Base-by-base conservation (phyloP, 2,888 invertebrate species). In the Oegoconia quadripuncta region DNA sequence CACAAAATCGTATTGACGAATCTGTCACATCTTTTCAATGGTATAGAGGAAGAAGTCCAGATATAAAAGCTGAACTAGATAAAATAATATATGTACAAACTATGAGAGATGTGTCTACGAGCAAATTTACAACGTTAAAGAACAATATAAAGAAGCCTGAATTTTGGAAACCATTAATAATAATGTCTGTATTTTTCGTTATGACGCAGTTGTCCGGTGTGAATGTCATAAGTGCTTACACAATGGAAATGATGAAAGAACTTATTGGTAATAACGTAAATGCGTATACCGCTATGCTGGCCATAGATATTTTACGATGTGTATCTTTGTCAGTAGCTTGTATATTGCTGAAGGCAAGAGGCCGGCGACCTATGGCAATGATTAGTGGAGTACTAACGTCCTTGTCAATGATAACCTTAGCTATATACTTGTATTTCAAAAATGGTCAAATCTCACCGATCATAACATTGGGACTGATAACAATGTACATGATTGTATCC, bases 221-320 rank as follows among this genome's bases (percentile, higher is more conserved):
- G 3, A 93, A 93, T 55, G 92, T 93, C 0, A 88, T 93, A 14
- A 90, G 91, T 30, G 93, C 93, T 1, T 93, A 93, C 54, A 92
- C 93, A 0, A 91, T 92, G 1, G 86, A 89, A 32, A 90, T 93
- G 57, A 89, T 93, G 76, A 76, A 89, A 37, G 87, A 84, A 28
- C 79, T 93, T 0, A 89, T 91, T 3, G 89, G 90, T 1, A 78
- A 76, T 8, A 60, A 58, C 23, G 56, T 61, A 1, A 81, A 91
- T 59, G 89, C 91, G 3, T 91, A 92, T 44, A 62, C 89, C 22
- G 92, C 91, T 17, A 93, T 92, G 65, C 76, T 93, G 17, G 83
- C 91, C 17, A 89, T 93, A 39, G 93, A 93, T 47, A 46, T 89
- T 3, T 84, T 92, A 6, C 78, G 93, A 35, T 81, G 92, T 13